Evolutionary conservation across 2,888 invertebrate species (phyloP).

Genomic region (Scaptomyza parva): DNA sequence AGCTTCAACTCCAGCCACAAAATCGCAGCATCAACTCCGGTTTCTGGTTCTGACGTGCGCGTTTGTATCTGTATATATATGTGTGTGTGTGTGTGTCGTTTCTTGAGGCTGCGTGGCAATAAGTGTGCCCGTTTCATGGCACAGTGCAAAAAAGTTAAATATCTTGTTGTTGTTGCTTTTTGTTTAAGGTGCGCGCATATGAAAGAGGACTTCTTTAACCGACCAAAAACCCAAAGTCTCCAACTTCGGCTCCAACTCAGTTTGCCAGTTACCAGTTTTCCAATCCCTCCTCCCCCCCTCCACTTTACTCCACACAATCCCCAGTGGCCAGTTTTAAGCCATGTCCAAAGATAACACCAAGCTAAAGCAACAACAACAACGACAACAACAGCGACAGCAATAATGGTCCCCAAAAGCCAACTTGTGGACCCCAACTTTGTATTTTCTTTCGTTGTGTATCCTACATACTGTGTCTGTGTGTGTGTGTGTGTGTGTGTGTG

Average conservation of each 20-base stretch:
- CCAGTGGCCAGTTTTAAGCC: constrained; percentile 29
- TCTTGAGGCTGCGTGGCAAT: constrained; percentile 65
- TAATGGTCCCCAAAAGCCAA: constrained; percentile 29
- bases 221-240: constrained; percentile 27
- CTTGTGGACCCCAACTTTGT: constrained; percentile 44
- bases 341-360: constrained; percentile 45
- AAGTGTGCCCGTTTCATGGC: constrained; percentile 71
- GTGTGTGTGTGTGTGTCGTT: constrained; percentile 35
- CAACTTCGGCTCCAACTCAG: background rate
- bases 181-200: constrained; percentile 75
- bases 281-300: background rate
- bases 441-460: constrained; percentile 49
- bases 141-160: constrained; percentile 71
- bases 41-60: constrained; percentile 52
- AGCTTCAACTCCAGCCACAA: constrained; percentile 33
- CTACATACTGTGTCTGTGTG: constrained; percentile 18
- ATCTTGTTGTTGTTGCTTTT: constrained; percentile 61
- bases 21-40: constrained; percentile 67
- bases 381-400: constrained; percentile 19
- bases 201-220: constrained; percentile 70
- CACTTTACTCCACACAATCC: too few relatives aligned
- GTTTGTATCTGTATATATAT: background rate
- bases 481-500: constrained; percentile 26
- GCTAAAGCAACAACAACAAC: constrained; percentile 27
- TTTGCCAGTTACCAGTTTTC: constrained; percentile 13